These are phyloP conservation scores for Atta colombica DNA, from an alignment of 1,140 invertebrate genomes.

Conservation along the genomic window DNA sequence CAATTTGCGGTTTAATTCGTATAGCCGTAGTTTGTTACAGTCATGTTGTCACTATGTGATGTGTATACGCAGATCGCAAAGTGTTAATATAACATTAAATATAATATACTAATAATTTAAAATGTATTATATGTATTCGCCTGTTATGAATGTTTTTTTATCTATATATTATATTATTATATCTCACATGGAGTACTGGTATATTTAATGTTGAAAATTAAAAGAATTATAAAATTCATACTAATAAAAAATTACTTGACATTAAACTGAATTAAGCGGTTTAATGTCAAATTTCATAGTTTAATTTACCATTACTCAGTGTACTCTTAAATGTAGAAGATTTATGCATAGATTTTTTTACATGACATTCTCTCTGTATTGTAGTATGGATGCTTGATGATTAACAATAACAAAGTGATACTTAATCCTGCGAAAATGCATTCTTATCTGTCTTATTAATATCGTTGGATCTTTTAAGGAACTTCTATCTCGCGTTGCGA, in stretches of 20 bases:
- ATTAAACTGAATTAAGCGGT: not conserved
- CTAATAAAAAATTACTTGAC: not conserved
- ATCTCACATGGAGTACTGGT: not conserved
- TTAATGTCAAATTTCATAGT: not conserved
- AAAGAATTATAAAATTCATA: not conserved
- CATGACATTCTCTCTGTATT: not conserved
- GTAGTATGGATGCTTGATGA: not conserved
- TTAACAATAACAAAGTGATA: not conserved
- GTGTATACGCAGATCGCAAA: too few species aligned
- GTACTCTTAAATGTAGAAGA: not conserved
- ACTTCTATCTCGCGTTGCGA: conserved; percentile 44
- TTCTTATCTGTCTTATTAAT: conserved; percentile 54
- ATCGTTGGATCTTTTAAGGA: conserved; percentile 36
- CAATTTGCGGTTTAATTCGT: too few species aligned
- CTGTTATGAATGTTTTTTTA: not conserved
- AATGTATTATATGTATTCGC: not conserved
- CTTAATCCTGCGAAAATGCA: not conserved
- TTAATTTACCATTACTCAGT: not conserved
- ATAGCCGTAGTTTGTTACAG: too few species aligned
- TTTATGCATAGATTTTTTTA: not conserved
- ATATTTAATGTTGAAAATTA: not conserved
- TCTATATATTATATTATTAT: not conserved
- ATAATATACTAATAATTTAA: too few species aligned
- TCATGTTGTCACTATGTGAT: too few species aligned
- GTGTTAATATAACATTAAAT: too few species aligned